Evolutionary conservation across 2,113 vertebrate genomes (phyloP), one percentile per base, ranked within the genome.

Genomic region (Pangasianodon hypophthalmus): DNA sequence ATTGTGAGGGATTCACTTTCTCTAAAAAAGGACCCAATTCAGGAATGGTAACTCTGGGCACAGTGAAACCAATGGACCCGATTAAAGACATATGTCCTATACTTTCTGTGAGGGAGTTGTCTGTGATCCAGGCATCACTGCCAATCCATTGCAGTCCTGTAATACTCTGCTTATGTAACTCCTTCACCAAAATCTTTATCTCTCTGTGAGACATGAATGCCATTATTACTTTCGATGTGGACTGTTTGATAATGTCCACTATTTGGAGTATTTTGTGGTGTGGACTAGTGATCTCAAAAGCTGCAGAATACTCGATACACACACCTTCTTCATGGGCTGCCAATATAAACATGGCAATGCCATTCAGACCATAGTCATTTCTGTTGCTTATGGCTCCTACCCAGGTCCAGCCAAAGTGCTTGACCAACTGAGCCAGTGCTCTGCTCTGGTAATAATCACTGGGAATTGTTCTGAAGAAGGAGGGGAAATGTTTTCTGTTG

Each of bases 111-210:
- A 97, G 92, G 7, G 95, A 96, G 52, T 92, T 88, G 90, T 96
- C 96, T 60, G 95, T 96, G 90, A 96, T 95, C 96, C 96, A 97
- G 58, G 96, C 96, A 7, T 97, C 96, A 62, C 96, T 97, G 79
- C 95, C 96, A 1, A 96, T 92, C 94, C 94, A 96, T 91, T 96
- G 96, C 82, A 95, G 88, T 6, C 95, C 95, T 77, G 94, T 95
- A 37, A 96, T 90, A 56, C 96, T 96, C 60, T 95, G 94, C 29
- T 41, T 93, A 77, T 94, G 87, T 87, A 96, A 75, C 92, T 94
- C 94, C 24, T 90, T 82, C 14, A 94, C 93, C 84, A 96, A 89
- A 75, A 96, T 87, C 69, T 96, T 96, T 29, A 96, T 94, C 89
- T 96, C 96, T 91, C 93, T 94, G 90, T 96, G 95, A 64, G 95